phyloP scores from a whole-genome alignment of 1,140 invertebrate genomes.

The Zaprionus ghesquierei region DNA sequence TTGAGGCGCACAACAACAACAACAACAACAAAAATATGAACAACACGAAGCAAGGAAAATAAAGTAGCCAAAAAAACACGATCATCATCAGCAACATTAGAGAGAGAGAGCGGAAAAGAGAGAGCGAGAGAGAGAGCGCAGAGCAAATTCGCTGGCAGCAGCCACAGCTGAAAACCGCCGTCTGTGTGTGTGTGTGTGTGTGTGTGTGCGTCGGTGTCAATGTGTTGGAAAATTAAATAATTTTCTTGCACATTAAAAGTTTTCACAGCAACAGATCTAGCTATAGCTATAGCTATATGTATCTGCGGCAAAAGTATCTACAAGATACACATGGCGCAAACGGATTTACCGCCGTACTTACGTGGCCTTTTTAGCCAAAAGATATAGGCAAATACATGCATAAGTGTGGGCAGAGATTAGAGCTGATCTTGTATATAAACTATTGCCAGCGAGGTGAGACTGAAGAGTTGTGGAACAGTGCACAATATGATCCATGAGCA shows the following conservation, averaged over 20 bases:
- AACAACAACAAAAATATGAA: slow-evolving; percentile 69
- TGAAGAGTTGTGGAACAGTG: neutral
- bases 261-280: slow-evolving; percentile 60
- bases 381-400: slow-evolving; percentile 21
- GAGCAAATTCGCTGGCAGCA: slow-evolving; percentile 24
- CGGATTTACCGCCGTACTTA: slow-evolving; percentile 62
- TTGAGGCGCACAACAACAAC: slow-evolving; percentile 57
- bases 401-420: slow-evolving; percentile 4
- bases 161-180: slow-evolving; percentile 27
- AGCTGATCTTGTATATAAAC: neutral
- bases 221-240: slow-evolving; percentile 75
- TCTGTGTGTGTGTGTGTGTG: slow-evolving; percentile 9
- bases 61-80: slow-evolving; percentile 63
- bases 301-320: slow-evolving; percentile 54
- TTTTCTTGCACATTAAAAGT: slow-evolving; percentile 78
- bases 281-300: slow-evolving; percentile 25
- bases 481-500: neutral
- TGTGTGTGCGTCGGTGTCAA: slow-evolving; percentile 27
- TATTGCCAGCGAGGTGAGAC: neutral
- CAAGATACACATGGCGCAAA: slow-evolving; percentile 75
- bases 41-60: slow-evolving; percentile 67
- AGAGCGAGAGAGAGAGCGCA: neutral
- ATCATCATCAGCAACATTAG: slow-evolving; percentile 25
- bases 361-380: slow-evolving; percentile 55
- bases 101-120: neutral